Percentiles rank a stretch among this genome's conserved stretches.
Conservation (phyloP, 2,888 invertebrate genomes). For the Teinopalpus imperialis region DNA sequence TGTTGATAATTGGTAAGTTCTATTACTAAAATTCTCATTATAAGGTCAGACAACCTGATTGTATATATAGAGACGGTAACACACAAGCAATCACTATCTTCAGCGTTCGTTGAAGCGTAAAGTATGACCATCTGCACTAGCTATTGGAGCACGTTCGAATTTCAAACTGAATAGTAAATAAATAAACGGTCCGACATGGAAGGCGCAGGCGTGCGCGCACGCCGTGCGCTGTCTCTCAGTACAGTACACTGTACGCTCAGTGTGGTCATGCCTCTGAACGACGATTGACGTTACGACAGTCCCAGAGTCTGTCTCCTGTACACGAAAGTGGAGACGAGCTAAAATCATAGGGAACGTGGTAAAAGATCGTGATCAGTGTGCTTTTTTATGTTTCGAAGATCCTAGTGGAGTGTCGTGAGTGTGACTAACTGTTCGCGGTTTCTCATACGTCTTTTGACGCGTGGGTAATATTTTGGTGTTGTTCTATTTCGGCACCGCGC, state of each 20-base stretch:
- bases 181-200: slow-evolving; percentile 59
- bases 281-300: slow-evolving; percentile 56
- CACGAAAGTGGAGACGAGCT: slow-evolving; percentile 39
- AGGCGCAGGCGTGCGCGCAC: slow-evolving; percentile 64
- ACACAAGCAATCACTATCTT: slow-evolving; percentile 18
- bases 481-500: slow-evolving; percentile 62
- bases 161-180: slow-evolving; percentile 78
- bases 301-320: slow-evolving; percentile 38
- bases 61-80: not conserved
- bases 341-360: slow-evolving; percentile 45
- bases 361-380: slow-evolving; percentile 29
- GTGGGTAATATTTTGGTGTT: slow-evolving; percentile 64
- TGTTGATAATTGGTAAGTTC: too few relatives aligned
- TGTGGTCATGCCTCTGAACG: slow-evolving; percentile 68
- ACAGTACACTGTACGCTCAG: slow-evolving; percentile 46
- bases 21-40: too few relatives aligned
- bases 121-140: slow-evolving; percentile 51
- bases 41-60: slow-evolving; percentile 4
- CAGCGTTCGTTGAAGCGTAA: slow-evolving; percentile 25
- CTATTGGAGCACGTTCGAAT: slow-evolving; percentile 71
- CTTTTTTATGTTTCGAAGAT: slow-evolving; percentile 34
- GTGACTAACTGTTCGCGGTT: slow-evolving; percentile 41
- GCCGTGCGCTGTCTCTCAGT: slow-evolving; percentile 45
- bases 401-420: slow-evolving; percentile 36
- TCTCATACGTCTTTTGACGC: slow-evolving; percentile 46